A percentile compares a stretch with the other conserved stretches of the same genome.
Evolutionary conservation across 2,113 vertebrate species (phyloP).

Genomic region (Podocnemis expansa): DNA sequence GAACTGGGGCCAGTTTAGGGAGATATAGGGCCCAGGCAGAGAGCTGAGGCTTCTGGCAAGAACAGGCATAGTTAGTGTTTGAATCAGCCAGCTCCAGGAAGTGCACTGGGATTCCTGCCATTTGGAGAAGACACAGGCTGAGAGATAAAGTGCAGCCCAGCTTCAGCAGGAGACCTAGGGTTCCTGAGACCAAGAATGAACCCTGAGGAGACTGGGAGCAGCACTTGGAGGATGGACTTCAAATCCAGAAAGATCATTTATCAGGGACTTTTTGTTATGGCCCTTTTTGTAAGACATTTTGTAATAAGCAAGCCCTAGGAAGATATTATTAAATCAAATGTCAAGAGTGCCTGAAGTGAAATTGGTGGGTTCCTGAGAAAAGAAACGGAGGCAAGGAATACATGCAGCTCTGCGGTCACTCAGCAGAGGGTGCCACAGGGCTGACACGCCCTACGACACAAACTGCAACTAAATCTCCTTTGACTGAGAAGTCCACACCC

Average conservation of each 20-base stretch:
- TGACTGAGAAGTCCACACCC: background rate
- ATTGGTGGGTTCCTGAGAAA: background rate
- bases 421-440: background rate
- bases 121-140: too few relatives aligned
- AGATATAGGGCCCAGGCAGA: background rate
- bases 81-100: background rate
- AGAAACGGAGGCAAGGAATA: background rate
- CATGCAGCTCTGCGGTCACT: background rate
- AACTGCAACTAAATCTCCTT: background rate
- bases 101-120: background rate
- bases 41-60: background rate
- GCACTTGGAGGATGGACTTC: background rate
- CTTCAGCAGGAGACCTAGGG: background rate
- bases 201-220: background rate
- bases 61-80: background rate
- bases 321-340: too few relatives aligned
- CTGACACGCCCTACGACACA: background rate
- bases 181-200: background rate
- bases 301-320: background rate
- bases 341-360: background rate
- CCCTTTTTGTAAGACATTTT: background rate
- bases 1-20: background rate
- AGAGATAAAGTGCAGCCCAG: too few relatives aligned
- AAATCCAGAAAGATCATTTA: background rate
- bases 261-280: background rate